Percentiles rank a stretch among this genome's conserved stretches.
Conservation (phyloP, 2,113 vertebrate genomes). For the Takifugu bimaculatus region DNA sequence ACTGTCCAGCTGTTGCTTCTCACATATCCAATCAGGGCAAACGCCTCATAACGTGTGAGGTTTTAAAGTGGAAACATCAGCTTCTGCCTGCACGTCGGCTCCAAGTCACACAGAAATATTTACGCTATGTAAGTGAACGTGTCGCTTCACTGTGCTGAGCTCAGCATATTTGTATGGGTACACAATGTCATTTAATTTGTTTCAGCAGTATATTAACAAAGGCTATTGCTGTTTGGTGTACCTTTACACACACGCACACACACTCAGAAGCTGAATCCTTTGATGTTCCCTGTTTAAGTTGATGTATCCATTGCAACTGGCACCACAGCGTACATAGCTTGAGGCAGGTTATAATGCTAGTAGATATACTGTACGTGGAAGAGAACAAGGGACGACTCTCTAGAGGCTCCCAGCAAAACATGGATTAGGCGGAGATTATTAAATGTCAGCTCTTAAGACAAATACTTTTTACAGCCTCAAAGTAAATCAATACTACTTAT, state of each 20-base stretch:
- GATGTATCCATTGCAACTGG: conserved; percentile 14
- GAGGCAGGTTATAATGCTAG: conserved; percentile 33
- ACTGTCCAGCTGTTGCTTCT: background rate
- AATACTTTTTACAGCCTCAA: conserved; percentile 77
- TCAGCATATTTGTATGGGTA: too few species aligned
- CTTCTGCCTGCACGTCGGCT: too few species aligned
- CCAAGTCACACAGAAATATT: too few species aligned
- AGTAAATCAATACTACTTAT: conserved; percentile 80
- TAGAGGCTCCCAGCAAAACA: conserved; percentile 66
- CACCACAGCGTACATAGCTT: background rate
- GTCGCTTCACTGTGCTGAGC: too few species aligned
- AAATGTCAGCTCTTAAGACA: conserved; percentile 77
- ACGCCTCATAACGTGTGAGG: too few species aligned
- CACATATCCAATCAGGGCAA: too few species aligned
- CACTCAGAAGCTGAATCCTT: background rate
- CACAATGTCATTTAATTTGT: too few species aligned
- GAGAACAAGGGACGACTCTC: conserved; percentile 53
- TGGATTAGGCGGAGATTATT: conserved; percentile 78
- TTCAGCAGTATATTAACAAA: too few species aligned
- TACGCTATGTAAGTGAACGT: too few species aligned
- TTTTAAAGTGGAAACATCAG: too few species aligned
- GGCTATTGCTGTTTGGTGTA: background rate
- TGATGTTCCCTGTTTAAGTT: conserved; percentile 4
- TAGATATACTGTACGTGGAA: conserved; percentile 47
- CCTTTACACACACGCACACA: background rate